Conservation (phyloP, 2,888 invertebrate genomes). For the Zaprionus obscuricornis region DNA sequence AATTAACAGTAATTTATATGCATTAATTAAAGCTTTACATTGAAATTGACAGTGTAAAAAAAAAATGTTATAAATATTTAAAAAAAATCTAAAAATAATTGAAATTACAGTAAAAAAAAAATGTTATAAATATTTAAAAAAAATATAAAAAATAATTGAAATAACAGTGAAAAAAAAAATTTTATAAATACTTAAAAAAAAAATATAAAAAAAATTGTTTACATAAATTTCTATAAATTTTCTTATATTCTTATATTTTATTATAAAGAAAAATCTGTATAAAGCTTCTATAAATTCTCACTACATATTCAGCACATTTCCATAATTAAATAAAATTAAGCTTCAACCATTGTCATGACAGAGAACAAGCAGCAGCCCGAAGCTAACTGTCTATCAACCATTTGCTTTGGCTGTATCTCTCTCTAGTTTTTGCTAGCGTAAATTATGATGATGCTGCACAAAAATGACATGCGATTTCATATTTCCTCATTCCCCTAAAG, state of each 20-base stretch:
- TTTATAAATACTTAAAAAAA: neutral
- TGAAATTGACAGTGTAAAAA: too few relatives aligned
- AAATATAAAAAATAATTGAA: too few relatives aligned
- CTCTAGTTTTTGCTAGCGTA: conserved; percentile 26
- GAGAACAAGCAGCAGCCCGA: neutral
- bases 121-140: too few relatives aligned
- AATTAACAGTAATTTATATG: too few relatives aligned
- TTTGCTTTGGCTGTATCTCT: conserved; percentile 42
- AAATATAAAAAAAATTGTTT: neutral
- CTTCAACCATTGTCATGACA: neutral
- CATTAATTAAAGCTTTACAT: too few relatives aligned
- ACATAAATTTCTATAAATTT: neutral
- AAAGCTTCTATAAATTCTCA: neutral
- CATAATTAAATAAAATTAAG: neutral
- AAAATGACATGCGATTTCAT: conserved; percentile 61
- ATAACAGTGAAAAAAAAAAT: neutral
- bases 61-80: too few relatives aligned
- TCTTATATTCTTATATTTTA: neutral
- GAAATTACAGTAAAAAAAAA: too few relatives aligned
- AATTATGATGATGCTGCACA: conserved; percentile 70
- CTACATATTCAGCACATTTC: neutral
- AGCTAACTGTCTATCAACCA: conserved; percentile 40
- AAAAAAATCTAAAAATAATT: too few relatives aligned
- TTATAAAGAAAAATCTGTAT: neutral
- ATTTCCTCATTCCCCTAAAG: too few relatives aligned